Evolutionary conservation across 2,113 vertebrate genomes (phyloP).

Genomic region (Chaetura pelagica): DNA sequence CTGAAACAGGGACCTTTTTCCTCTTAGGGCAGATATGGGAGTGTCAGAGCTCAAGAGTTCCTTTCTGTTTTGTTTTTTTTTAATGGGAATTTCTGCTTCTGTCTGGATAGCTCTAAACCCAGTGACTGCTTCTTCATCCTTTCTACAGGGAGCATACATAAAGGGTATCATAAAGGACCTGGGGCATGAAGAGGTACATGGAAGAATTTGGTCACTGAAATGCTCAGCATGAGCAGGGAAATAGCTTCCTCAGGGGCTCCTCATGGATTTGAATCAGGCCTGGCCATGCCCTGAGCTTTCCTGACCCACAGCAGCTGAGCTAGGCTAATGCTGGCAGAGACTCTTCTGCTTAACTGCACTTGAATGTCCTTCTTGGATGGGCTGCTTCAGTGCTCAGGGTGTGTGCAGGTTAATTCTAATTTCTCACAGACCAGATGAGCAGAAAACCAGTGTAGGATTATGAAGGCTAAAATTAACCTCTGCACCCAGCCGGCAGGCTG

Average conservation of each 20-base stretch:
- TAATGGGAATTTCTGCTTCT: background rate
- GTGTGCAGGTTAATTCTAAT: background rate
- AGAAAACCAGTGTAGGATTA: background rate
- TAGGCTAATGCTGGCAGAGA: background rate
- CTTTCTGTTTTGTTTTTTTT: background rate
- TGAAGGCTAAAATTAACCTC: constrained; percentile 17
- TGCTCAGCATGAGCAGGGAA: background rate
- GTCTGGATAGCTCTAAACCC: background rate
- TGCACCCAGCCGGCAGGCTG: background rate
- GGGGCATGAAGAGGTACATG: rapidly evolving
- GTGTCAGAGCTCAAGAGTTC: background rate
- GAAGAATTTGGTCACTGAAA: background rate
- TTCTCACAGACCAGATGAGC: background rate
- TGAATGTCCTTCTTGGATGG: background rate
- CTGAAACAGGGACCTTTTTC: background rate
- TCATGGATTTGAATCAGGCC: background rate
- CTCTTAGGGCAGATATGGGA: background rate
- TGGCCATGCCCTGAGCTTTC: background rate
- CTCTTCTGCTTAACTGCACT: background rate
- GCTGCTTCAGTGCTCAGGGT: background rate
- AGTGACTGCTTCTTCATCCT: background rate
- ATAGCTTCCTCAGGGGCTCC: background rate
- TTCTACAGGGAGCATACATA: background rate
- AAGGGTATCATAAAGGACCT: background rate
- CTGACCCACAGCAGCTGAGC: background rate